Evolutionary conservation across 2,888 invertebrate genomes (phyloP), one percentile per base, ranked within the genome.

Genomic region (Trachelus troglodyta): DNA sequence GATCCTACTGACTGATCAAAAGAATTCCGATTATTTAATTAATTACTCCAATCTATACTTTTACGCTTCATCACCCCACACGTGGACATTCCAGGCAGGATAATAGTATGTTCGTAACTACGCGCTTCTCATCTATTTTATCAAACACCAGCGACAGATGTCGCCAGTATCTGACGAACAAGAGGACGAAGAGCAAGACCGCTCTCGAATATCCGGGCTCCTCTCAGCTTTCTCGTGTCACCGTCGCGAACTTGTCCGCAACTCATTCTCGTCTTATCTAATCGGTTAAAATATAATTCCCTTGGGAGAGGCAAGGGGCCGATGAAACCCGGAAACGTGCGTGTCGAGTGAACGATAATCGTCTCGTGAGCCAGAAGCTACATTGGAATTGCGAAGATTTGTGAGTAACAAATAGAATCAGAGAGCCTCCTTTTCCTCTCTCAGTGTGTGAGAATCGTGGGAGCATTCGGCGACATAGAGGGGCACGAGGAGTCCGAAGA

Each of bases 141-240:
- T 56, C 9, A 23, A 56, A 9, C 56, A 56, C 23, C 56, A 23
- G 23, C 56, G 56, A 56, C 71, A 71, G 71, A 71, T 71, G 37
- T 74, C 74, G 74, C 74, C 23, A 30, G 74, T 34, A 2, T 35
- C 74, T 74, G 31, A 23, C n/a, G 74, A 30, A 6, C 74, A 35
- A 30, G 30, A 34, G 35, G 37, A 30, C 34, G 74, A 30, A 11
- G 35, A 34, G 35, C n/a, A 30, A 35, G 35, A 12, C 74, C 34
- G 15, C 74, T 74, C 74, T 74, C 34, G 74, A 33, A 34, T 30
- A 33, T 30, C 37, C 23, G 11, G 74, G 34, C 30, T 74, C 74
- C n/a, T 74, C 74, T 35, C 34, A 34, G 74, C 34, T 74, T 74
- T 74, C 74, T 35, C 74, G 35, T 74, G 74, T 74, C 74, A 74